phyloP scores from a whole-genome alignment of 1,140 invertebrate species.

The Brachionus sp. region DNA sequence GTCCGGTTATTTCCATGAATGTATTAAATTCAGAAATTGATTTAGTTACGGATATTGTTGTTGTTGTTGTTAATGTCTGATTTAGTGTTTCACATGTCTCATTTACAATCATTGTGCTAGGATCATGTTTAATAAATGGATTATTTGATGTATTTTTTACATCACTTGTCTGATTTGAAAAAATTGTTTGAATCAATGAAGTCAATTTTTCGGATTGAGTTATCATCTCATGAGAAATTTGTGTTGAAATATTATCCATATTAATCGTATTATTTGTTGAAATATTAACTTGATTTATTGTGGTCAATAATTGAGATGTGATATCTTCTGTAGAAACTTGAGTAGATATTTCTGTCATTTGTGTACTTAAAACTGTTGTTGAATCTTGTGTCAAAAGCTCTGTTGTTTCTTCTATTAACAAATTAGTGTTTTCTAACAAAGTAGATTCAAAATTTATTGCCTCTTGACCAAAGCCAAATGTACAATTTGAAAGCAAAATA shows the following conservation, averaged over 20 bases:
- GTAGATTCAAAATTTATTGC: background rate
- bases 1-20: background rate
- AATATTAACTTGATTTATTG: background rate
- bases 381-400: background rate
- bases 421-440: no score
- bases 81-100: background rate
- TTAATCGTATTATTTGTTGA: background rate
- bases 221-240: background rate
- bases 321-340: background rate
- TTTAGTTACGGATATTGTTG: background rate
- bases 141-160: background rate
- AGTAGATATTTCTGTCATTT: background rate
- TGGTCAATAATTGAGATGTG: no score
- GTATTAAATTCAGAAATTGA: background rate
- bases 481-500: background rate
- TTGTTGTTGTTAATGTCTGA: background rate
- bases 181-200: background rate
- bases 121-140: background rate
- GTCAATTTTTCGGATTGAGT: background rate
- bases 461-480: background rate
- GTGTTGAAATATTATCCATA: background rate
- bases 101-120: background rate
- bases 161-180: background rate
- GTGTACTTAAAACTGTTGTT: background rate
- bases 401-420: background rate